Conservation (phyloP, 2,888 invertebrate species). For the Apamea epomidion region DNA sequence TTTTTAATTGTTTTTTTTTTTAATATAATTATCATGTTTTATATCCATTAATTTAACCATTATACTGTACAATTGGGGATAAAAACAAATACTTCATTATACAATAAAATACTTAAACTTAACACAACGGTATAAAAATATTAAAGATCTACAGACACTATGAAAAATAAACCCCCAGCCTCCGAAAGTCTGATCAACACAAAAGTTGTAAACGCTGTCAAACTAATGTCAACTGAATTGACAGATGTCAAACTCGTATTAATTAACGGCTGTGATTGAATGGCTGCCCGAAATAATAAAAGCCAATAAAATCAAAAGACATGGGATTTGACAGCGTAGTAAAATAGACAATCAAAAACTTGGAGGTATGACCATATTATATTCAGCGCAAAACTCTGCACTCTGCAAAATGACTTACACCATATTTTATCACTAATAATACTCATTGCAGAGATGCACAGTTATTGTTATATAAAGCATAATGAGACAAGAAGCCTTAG, state of each 20-base stretch:
- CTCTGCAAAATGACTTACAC: conserved; percentile 53
- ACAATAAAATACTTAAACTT: conserved; percentile 46
- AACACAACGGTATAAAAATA: conserved; percentile 34
- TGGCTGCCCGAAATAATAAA: not conserved
- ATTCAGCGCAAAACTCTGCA: conserved; percentile 19
- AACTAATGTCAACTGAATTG: not conserved
- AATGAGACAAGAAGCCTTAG: not conserved
- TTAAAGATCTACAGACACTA: conserved; percentile 31
- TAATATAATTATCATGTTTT: conserved; percentile 11
- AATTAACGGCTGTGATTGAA: not conserved
- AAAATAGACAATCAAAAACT: conserved; percentile 12
- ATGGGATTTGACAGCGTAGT: not conserved
- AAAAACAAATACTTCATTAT: conserved; percentile 26
- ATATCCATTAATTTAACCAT: conserved; percentile 17
- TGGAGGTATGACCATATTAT: not conserved
- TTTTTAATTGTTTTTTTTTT: not conserved
- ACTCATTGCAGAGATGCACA: conserved; percentile 55
- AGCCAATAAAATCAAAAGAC: not conserved
- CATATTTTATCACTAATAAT: conserved; percentile 47
- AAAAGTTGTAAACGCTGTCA: conserved; percentile 15
- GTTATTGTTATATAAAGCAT: conserved; percentile 16
- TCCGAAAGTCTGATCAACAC: conserved; percentile 1
- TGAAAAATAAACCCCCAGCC: not conserved
- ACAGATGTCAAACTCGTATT: not conserved
- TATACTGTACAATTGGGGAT: conserved; percentile 26